Base-by-base conservation (phyloP, 1,140 invertebrate genomes). In the Bilobella aurantiaca region DNA sequence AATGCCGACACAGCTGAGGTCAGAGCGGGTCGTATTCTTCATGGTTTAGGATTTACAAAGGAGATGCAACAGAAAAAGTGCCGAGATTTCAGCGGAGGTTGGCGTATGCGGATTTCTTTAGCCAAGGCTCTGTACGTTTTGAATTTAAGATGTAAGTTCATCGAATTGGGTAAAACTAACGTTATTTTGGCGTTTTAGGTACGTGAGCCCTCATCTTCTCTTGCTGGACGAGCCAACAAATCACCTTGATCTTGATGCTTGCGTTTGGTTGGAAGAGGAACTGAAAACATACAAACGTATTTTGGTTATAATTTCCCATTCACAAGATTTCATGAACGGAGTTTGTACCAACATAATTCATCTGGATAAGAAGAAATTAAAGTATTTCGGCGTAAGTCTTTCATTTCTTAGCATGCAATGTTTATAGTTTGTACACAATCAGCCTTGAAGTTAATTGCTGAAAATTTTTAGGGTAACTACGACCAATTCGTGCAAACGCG, bases 221-320 rank as follows among this genome's bases (percentile, higher is more conserved):
- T 59, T 74, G 2, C 64, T 74, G 23, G 74, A 83, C 73, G 85
- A 87, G 73, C 85, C 85, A 3, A 68, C 61, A 2, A 71, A 68
- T 62, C 85, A 87, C 77, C 75, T 87, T 42, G 85, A 87, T 79
- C 77, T 87, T 86, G 96, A 84, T 76, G 95, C 96, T 53, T 98
- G 96, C 80, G 96, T 99, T n/a, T 99, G 96, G 96, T 82, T 99
- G 28, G 96, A 99, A 79, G 91, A 96, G 78, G 95, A 98, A 80
- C 79, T 99, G 0, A 95, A 94, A 81, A 87, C 87, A 78, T 93
- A 98, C 75, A 97, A 96, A 78, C 83, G 95, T 74, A 98, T 98
- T 78, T 80, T 99, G 70, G 90, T 99, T n/a, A 86, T 99, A 58
- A 95, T 99, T 72, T 99, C 96, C 1, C 97, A 99, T 79, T 99